Evolutionary conservation across 2,113 vertebrate species (phyloP), one percentile per base, ranked within the genome.

Genomic region (Procavia capensis): DNA sequence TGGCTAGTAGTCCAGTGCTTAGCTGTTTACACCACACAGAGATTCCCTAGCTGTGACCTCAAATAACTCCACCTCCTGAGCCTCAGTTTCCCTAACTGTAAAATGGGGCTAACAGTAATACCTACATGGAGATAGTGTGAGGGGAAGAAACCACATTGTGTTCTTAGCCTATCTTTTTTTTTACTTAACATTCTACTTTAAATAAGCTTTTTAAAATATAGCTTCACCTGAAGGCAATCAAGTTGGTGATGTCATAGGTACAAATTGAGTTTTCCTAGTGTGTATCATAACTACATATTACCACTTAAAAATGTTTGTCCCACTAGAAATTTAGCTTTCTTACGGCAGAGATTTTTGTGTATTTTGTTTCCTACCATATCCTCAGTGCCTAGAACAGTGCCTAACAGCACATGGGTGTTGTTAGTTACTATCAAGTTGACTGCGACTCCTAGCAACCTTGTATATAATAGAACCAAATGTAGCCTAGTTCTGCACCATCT

Each of bases 51-150:
- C 24, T 68, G 83, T 66, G 61, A 54, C 20, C 83, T 88, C 29
- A 31, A n/a, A 25, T 75, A 36, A 36, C n/a, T 54, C 36, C 17
- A 25, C 25, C 24, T 19, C 22, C 64, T 0, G 39, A 54, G 14
- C 27, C 36, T 94, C 79, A 74, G 74, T 89, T 95, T 92, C 61
- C 41, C 16, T 36, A 57, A 59, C 80, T 86, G 68, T 45, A 39
- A 82, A 54, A 61, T 4, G n/a, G 29, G 45, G 39, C 59, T 34
- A 45, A 75, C 6, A 2, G 0, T 34, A 70, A 80, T 7, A 25
- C 61, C 41, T 54, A 2, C 2, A 84, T 36, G 39, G 74, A 39
- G 9, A 17, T 27, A 1, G 17, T 17, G 9, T 5, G 80, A 5
- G 20, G 45, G 59, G 29, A 79, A 88, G 43, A n/a, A 54, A 80